Percentiles rank a stretch among this genome's conserved stretches.
Evolutionary conservation across 2,113 vertebrate genomes (phyloP).

Genomic region (Turnix velox): DNA sequence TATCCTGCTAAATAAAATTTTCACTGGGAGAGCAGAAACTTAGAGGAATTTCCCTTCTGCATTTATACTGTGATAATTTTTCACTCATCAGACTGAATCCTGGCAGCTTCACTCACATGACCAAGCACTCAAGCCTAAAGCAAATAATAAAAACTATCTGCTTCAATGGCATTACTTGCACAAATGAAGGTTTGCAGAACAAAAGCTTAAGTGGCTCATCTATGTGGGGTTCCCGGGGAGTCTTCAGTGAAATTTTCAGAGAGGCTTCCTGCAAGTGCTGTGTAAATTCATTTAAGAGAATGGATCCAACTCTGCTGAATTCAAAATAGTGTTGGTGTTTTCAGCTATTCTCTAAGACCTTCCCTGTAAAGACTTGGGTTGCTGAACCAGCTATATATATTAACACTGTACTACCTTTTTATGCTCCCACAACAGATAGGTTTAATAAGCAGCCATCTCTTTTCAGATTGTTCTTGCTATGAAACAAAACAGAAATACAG

Average conservation of each 20-base stretch:
- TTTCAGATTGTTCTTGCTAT: neutral
- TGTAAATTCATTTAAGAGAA: neutral
- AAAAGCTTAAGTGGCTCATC: neutral
- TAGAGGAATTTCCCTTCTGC: neutral
- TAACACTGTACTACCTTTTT: neutral
- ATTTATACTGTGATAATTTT: neutral
- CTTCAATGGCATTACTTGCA: neutral
- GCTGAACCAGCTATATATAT: neutral
- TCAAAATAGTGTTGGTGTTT: neutral
- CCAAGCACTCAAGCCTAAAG: neutral
- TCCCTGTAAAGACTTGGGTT: neutral
- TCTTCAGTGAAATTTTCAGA: neutral
- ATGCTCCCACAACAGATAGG: neutral
- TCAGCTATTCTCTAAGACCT: neutral
- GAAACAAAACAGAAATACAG: conserved; percentile 6
- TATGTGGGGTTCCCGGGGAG: neutral
- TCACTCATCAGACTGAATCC: neutral
- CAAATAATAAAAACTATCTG: neutral
- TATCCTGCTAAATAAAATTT: neutral
- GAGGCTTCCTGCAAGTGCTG: neutral
- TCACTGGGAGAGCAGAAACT: neutral
- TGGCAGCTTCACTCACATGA: neutral
- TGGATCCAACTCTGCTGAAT: neutral
- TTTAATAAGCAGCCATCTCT: conserved; percentile 31
- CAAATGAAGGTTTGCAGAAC: neutral